Conservation (phyloP, 2,113 vertebrate species). For the Xiphophorus maculatus region DNA sequence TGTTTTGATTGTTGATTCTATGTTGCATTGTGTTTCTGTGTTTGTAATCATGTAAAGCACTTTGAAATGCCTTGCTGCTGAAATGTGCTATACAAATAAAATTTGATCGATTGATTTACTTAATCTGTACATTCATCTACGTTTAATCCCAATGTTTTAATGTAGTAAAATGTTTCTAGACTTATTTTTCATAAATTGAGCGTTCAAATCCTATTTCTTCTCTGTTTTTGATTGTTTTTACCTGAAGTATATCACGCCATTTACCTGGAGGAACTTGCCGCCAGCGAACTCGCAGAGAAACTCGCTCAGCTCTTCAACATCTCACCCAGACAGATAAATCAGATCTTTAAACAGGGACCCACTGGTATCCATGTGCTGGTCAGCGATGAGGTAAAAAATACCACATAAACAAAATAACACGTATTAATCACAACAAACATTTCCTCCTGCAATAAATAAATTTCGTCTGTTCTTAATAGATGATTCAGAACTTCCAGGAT, state of each 20-base stretch:
- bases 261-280: conserved; percentile 92
- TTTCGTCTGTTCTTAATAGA: conserved; percentile 73
- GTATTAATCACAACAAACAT: not conserved
- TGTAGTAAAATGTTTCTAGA: not conserved
- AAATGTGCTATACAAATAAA: too few species aligned
- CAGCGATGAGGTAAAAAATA: conserved; percentile 88
- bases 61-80: too few species aligned
- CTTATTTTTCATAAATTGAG: not conserved
- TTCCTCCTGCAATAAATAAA: not conserved
- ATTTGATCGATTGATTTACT: too few species aligned
- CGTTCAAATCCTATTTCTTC: not conserved
- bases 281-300: conserved; percentile 90
- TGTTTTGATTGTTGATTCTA: too few species aligned
- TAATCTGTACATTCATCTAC: too few species aligned
- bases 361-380: conserved; percentile 96
- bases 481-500: conserved; percentile 98
- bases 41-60: too few species aligned
- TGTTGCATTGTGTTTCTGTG: too few species aligned
- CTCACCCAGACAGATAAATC: conserved; percentile 91
- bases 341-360: conserved; percentile 96
- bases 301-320: conserved; percentile 96
- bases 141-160: not conserved
- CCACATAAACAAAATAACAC: not conserved
- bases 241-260: conserved; percentile 94
- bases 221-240: not conserved